These are phyloP conservation scores for Pemphigus obesinymphae DNA, from an alignment of 1,140 invertebrate species.

Conservation along the genomic window DNA sequence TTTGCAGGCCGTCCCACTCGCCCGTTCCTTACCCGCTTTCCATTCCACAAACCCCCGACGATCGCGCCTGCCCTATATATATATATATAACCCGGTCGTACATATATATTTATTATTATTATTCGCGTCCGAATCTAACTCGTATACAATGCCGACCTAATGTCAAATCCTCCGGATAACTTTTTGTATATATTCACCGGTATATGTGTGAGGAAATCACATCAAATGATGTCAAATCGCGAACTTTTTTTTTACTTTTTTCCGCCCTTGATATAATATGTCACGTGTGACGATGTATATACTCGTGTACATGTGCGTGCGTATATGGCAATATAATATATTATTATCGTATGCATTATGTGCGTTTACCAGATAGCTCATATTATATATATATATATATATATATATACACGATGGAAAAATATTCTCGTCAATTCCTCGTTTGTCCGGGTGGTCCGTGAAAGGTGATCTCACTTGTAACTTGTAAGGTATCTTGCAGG, in stretches of 20 bases:
- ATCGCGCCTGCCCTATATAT: not conserved
- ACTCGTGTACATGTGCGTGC: not conserved
- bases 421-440: no score
- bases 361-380: no score
- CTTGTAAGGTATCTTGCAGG: no score
- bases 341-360: no score
- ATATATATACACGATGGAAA: no score
- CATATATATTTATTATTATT: constrained; percentile 18
- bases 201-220: not conserved
- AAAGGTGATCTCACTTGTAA: no score
- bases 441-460: no score
- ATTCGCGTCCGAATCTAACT: constrained; percentile 25
- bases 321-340: not conserved
- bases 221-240: constrained; percentile 19
- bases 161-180: constrained; percentile 19
- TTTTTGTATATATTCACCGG: not conserved
- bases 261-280: no score
- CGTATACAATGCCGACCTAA: constrained; percentile 32
- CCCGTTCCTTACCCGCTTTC: no score
- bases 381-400: no score
- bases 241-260: not conserved
- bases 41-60: no score
- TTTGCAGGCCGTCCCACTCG: not conserved
- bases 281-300: not conserved
- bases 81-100: not conserved